Conservation (phyloP, 2,113 vertebrate genomes). For the Callipepla californica region DNA sequence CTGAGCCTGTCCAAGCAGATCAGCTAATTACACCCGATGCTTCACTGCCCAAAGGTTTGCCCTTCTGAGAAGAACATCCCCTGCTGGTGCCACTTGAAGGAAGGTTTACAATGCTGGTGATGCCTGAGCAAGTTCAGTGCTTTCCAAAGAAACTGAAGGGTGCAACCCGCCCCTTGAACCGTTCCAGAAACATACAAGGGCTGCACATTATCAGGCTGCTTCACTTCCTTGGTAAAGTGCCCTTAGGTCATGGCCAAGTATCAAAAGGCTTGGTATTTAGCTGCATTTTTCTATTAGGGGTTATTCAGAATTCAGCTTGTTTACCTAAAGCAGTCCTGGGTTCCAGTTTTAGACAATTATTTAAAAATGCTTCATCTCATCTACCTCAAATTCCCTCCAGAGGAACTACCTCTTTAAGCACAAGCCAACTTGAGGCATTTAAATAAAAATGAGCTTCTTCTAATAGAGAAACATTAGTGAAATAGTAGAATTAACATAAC, state of each 20-base stretch:
- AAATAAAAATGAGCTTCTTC: background rate
- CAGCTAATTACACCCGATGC: background rate
- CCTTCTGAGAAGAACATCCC: background rate
- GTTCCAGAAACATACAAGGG: background rate
- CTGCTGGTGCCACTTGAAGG: background rate
- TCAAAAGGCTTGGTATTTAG: background rate
- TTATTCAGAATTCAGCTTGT: background rate
- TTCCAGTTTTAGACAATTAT: background rate
- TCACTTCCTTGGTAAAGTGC: background rate
- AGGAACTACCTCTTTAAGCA: background rate
- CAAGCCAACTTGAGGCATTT: background rate
- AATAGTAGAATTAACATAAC: background rate
- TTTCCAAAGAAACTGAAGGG: background rate
- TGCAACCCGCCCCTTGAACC: too few relatives aligned
- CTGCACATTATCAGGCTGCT: background rate
- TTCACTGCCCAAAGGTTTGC: background rate
- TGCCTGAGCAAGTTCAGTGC: background rate
- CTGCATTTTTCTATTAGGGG: background rate
- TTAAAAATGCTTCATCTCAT: background rate
- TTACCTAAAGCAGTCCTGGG: background rate
- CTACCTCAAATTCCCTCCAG: background rate
- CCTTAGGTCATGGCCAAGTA: background rate
- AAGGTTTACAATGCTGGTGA: rapidly evolving
- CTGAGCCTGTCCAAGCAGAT: conserved; percentile 1
- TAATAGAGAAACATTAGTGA: background rate